Conservation (phyloP, 2,113 vertebrate genomes). For the Phyllostomus discolor region DNA sequence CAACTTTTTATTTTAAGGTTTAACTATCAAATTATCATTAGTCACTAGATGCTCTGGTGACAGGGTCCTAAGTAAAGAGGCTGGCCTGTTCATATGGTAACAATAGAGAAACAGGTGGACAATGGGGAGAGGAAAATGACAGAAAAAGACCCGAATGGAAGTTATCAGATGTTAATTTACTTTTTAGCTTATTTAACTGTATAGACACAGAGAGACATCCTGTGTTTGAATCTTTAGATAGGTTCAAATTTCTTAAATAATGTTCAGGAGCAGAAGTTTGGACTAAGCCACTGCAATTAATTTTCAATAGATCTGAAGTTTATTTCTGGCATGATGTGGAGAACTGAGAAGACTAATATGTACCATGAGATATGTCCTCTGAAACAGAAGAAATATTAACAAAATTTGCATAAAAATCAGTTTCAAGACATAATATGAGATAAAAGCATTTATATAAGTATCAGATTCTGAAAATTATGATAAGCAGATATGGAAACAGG, state of each 20-base stretch:
- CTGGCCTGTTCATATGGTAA: neutral
- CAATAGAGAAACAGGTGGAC: neutral
- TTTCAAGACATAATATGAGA: neutral
- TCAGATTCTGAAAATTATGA: neutral
- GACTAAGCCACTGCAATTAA: constrained; percentile 27
- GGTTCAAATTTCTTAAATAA: constrained; percentile 32
- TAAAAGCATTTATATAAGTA: neutral
- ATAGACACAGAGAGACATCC: neutral
- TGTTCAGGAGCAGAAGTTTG: neutral
- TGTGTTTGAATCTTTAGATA: neutral
- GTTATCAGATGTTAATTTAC: neutral
- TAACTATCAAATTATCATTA: neutral
- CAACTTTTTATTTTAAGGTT: constrained; percentile 6
- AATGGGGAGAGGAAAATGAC: neutral
- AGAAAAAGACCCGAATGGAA: neutral
- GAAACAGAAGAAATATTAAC: neutral
- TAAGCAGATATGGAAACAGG: neutral
- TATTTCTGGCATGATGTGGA: neutral
- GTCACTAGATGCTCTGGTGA: neutral
- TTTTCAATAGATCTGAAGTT: neutral
- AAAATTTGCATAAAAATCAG: neutral
- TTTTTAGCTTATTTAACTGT: neutral
- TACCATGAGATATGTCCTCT: neutral
- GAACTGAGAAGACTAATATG: constrained; percentile 19
- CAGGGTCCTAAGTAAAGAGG: neutral